phyloP scores from a whole-genome alignment of 1,140 invertebrate species.

The Drosophila seguyi region DNA sequence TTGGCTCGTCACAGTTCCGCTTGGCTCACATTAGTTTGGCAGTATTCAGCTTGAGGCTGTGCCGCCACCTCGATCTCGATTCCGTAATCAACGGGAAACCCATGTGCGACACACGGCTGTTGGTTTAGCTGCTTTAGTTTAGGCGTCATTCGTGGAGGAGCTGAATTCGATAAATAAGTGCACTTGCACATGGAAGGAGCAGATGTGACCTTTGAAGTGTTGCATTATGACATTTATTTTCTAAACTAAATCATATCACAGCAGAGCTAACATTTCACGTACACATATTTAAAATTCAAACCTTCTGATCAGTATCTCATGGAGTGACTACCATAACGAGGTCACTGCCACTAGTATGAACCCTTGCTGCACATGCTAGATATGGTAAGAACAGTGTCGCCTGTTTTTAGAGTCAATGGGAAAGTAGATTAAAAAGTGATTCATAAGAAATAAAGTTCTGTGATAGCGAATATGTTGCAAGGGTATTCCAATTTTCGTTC shows the following conservation, averaged over 20 bases:
- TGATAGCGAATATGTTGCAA: too few species aligned
- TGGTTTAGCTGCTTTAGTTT: not conserved
- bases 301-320: too few species aligned
- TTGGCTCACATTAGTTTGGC: slow-evolving; percentile 5
- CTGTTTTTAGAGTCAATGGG: too few species aligned
- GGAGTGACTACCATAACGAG: too few species aligned
- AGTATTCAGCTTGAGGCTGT: not conserved
- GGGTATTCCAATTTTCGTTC: not conserved
- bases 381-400: too few species aligned
- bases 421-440: too few species aligned
- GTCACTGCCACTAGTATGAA: too few species aligned
- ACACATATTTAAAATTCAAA: not conserved
- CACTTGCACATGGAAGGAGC: not conserved
- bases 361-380: too few species aligned
- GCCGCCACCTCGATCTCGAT: not conserved
- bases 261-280: too few species aligned
- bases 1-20: not conserved
- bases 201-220: not conserved
- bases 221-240: not conserved
- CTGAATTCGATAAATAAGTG: not conserved
- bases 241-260: not conserved
- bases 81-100: not conserved
- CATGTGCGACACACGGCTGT: not conserved
- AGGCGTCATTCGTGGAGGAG: too few species aligned
- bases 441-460: too few species aligned